Conservation (phyloP, 2,888 invertebrate species). For the Synergus laeviventris region DNA sequence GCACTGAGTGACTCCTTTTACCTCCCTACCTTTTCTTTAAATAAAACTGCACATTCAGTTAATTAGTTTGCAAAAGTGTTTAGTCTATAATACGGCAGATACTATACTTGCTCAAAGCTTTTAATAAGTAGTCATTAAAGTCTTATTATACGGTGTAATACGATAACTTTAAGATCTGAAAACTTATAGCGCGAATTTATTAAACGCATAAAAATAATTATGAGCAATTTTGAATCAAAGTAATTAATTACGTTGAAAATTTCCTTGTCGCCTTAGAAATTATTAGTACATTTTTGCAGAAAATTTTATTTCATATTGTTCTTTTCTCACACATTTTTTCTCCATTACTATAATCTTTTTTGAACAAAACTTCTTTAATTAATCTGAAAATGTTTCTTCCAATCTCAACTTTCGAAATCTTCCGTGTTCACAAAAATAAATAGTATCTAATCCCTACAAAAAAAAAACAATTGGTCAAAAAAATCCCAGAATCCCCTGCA, state of each 20-base stretch:
- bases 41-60: constrained; percentile 26
- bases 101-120: constrained; percentile 6
- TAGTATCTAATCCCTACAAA: neutral
- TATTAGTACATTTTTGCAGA: neutral
- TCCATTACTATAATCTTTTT: no score
- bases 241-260: neutral
- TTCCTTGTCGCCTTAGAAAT: no score
- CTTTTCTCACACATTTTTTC: neutral
- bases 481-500: neutral
- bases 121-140: constrained; percentile 20
- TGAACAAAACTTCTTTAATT: neutral
- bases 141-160: constrained; percentile 26
- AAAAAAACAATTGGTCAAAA: neutral
- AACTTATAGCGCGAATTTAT: constrained; percentile 7
- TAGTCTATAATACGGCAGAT: constrained; percentile 4
- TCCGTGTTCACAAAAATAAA: neutral
- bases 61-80: constrained; percentile 26
- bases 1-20: constrained; percentile 1
- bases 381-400: neutral
- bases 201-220: neutral
- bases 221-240: neutral
- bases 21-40: neutral
- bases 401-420: neutral
- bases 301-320: neutral
- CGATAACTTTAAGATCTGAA: constrained; percentile 4